phyloP scores from a whole-genome alignment of 2,113 vertebrate genomes.

The Physeter macrocephalus region DNA sequence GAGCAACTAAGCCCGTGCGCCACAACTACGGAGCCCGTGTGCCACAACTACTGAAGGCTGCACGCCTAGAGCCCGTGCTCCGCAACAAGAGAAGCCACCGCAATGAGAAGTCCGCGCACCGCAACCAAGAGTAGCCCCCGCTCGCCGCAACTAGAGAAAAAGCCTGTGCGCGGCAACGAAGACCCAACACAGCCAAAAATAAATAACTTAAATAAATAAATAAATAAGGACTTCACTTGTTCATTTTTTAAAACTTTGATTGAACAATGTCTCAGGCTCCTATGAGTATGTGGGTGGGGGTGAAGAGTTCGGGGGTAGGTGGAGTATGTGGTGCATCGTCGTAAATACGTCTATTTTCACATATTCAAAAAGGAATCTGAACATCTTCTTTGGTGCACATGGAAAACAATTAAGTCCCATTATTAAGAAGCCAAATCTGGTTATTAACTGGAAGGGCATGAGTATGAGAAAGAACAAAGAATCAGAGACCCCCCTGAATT shows the following conservation, averaged over 20 bases:
- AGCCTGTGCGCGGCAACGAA: accelerated
- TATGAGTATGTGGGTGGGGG: not conserved
- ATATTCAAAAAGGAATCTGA: not conserved
- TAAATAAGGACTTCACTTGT: too few species aligned
- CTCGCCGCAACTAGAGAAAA: too few species aligned
- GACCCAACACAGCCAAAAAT: too few species aligned
- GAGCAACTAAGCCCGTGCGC: too few species aligned
- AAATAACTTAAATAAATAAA: too few species aligned
- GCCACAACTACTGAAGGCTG: too few species aligned
- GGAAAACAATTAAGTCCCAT: not conserved
- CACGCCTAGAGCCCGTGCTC: too few species aligned
- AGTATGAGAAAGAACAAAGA: not conserved
- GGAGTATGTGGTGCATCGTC: not conserved
- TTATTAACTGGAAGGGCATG: not conserved
- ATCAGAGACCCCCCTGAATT: not conserved
- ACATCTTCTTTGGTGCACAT: not conserved
- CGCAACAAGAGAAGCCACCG: too few species aligned
- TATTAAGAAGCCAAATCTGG: not conserved
- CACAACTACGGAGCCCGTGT: too few species aligned
- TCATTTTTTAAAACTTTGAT: not conserved
- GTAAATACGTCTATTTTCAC: not conserved
- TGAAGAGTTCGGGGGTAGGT: not conserved
- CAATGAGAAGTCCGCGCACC: too few species aligned
- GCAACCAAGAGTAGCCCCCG: too few species aligned
- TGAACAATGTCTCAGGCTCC: not conserved